Evolutionary conservation across 2,888 invertebrate genomes (phyloP), one percentile per base, ranked within the genome.

Genomic region (Eristalinus aeneus): DNA sequence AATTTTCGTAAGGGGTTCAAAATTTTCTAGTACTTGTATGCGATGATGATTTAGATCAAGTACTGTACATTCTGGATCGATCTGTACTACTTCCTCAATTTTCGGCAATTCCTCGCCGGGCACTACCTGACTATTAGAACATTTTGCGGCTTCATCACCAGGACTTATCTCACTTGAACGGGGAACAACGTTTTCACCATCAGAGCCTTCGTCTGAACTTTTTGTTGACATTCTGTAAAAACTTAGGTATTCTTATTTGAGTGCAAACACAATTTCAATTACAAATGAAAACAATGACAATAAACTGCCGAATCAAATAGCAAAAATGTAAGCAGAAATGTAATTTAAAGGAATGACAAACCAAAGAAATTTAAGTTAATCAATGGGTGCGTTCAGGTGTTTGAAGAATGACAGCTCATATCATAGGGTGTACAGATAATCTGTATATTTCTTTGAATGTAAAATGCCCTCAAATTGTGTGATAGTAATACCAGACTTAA

Each of bases 31-130:
- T 91, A 96, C 96, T 2, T 95, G 96, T 87, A 98, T 95, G 88
- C 97, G 94, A 64, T 96, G 96, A 91, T 98, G 98, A 92, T 98
- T 98, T 88, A 98, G 94, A 91, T 98, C 98, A n/a, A 98, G 86
- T 65, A 92, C 92, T 11, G 89, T 88, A 88, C 92, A 92, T 5
- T 92, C 91, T 0, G 92, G 92, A 89, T 93, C 92, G 64, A 90
- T 91, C 53, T 88, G 89, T 0, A 93, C 91, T 1, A 91, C 86
- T 46, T 92, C 93, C 65, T 91, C 91, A 61, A 92, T 91, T 73
- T 64, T 81, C 6, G 72, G 12, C 31, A 58, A 32, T 3, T 76
- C 68, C n/a, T 67, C 65, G 22, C n/a, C 54, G 20, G 56, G 32
- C 16, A 46, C 16, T 46, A 46, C 2, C 46, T 16, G 46, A 8